Evolutionary conservation across 2,888 invertebrate genomes (phyloP).

Genomic region (Melanostoma scalare): DNA sequence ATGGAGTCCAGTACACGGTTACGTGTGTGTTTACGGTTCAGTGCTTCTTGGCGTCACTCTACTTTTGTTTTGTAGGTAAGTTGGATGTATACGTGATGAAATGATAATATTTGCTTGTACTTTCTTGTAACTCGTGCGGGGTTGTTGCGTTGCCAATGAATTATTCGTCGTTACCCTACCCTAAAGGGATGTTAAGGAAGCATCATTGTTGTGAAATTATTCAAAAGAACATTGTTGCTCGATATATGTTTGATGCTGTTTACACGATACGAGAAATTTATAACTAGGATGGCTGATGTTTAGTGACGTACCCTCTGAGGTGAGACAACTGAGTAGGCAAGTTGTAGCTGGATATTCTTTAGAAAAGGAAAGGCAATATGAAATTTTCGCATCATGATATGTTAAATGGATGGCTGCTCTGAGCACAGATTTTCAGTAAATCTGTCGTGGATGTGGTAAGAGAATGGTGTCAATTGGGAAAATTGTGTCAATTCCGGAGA

Average conservation of each 20-base stretch:
- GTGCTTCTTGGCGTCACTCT: slow-evolving; percentile 67
- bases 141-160: neutral
- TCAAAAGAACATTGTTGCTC: slow-evolving; percentile 61
- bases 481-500: too few relatives aligned
- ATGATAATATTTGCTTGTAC: slow-evolving; percentile 63
- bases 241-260: slow-evolving; percentile 62
- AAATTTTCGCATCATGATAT: too few relatives aligned
- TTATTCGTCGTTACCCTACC: slow-evolving; percentile 21
- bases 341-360: neutral
- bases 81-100: slow-evolving; percentile 34
- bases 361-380: neutral
- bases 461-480: too few relatives aligned
- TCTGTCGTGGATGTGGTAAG: too few relatives aligned
- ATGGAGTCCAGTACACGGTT: slow-evolving; percentile 29
- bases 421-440: too few relatives aligned
- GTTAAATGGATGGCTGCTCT: too few relatives aligned
- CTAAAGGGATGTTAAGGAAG: slow-evolving; percentile 13
- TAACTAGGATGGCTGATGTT: slow-evolving; percentile 29
- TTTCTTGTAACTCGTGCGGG: slow-evolving; percentile 1
- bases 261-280: slow-evolving; percentile 64
- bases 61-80: slow-evolving; percentile 31
- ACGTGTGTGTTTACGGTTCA: slow-evolving; percentile 68
- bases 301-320: slow-evolving; percentile 14
- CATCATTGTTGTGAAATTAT: slow-evolving; percentile 58
- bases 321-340: slow-evolving; percentile 1